phyloP scores from a whole-genome alignment of 2,888 invertebrate genomes.

The Disparrhopalites patrizii region DNA sequence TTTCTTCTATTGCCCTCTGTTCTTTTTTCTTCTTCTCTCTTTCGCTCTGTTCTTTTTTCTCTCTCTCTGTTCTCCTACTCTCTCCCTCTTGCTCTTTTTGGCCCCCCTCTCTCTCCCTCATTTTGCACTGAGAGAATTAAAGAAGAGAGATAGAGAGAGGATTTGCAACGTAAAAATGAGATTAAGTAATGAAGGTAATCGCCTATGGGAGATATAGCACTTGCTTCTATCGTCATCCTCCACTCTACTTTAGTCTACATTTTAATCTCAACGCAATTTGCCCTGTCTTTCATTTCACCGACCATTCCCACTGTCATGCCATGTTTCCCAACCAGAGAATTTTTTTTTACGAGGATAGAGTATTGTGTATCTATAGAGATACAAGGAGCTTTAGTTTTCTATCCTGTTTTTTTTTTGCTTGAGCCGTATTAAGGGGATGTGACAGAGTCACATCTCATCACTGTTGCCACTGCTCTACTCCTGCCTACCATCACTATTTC shows the following conservation, averaged over 20 bases:
- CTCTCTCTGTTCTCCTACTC: not conserved
- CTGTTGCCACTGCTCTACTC: too few relatives aligned
- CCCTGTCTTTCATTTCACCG: not conserved
- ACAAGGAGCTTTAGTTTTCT: too few relatives aligned
- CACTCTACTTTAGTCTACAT: not conserved
- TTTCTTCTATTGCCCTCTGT: not conserved
- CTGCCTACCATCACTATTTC: too few relatives aligned
- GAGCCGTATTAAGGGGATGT: too few relatives aligned
- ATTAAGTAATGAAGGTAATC: slow-evolving; percentile 3
- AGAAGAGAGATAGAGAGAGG: not conserved
- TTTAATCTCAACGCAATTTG: not conserved
- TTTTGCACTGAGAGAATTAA: not conserved
- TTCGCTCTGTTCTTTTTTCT: not conserved
- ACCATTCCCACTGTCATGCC: too few relatives aligned
- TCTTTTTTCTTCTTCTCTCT: not conserved
- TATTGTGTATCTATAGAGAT: too few relatives aligned
- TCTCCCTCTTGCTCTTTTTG: too few relatives aligned
- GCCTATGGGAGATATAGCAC: not conserved
- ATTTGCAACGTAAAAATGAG: not conserved
- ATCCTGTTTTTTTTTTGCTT: too few relatives aligned
- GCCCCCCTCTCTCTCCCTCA: too few relatives aligned
- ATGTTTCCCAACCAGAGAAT: too few relatives aligned
- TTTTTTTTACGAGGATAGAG: too few relatives aligned
- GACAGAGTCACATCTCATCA: too few relatives aligned
- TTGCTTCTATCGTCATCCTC: not conserved